These are phyloP conservation scores for Papilio helenus DNA, from an alignment of 1,140 invertebrate species.

Conservation along the genomic window DNA sequence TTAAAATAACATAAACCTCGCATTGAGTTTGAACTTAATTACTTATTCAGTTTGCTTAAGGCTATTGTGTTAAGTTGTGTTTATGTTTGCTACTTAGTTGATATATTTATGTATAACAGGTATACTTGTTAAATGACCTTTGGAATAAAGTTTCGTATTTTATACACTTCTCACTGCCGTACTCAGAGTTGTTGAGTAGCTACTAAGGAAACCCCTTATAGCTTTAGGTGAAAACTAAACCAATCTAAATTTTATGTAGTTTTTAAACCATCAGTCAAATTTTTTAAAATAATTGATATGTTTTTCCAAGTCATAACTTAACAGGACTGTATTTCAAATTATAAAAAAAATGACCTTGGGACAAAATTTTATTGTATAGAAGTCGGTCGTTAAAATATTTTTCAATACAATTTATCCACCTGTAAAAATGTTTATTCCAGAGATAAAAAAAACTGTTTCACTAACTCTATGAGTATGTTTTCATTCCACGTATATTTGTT, in stretches of 20 bases:
- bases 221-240: too few species aligned
- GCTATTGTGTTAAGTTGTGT: neutral
- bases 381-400: neutral
- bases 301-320: too few species aligned
- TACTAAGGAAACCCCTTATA: too few species aligned
- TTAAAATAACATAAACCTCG: neutral
- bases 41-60: neutral
- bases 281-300: too few species aligned
- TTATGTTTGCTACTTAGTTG: neutral
- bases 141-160: neutral
- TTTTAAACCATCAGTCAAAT: too few species aligned
- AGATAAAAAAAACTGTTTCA: neutral
- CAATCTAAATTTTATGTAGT: too few species aligned
- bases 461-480: neutral
- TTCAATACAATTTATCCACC: neutral
- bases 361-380: neutral
- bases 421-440: neutral
- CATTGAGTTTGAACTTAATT: conserved; percentile 15
- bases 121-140: neutral
- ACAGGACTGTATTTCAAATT: too few species aligned
- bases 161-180: neutral
- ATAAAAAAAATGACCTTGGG: too few species aligned
- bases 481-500: neutral
- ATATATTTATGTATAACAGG: neutral
- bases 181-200: neutral